phyloP scores from a whole-genome alignment of 2,113 vertebrate species.

The Sceloporus tristichus region DNA sequence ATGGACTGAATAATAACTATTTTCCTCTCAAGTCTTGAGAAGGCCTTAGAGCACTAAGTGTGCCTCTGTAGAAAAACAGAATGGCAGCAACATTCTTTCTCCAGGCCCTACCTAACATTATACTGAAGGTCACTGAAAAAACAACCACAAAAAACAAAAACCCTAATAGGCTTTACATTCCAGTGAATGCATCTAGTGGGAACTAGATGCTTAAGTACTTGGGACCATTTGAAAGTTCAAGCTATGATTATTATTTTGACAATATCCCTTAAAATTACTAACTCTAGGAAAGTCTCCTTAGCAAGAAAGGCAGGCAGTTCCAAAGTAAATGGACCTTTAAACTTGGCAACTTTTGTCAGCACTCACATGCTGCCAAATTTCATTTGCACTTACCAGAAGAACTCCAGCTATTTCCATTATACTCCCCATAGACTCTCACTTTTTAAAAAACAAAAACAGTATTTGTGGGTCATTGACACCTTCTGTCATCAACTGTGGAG shows the following conservation, averaged over 20 bases:
- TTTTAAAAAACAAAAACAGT: slow-evolving; percentile 44
- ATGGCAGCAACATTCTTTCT: slow-evolving; percentile 8
- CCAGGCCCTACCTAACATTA: slow-evolving; percentile 9
- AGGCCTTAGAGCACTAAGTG: slow-evolving; percentile 3
- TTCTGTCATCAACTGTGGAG: slow-evolving; percentile 35
- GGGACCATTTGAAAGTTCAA: slow-evolving; percentile 1
- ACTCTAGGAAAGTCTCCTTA: slow-evolving; percentile 16
- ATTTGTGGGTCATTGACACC: slow-evolving; percentile 23
- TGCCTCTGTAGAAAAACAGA: background rate
- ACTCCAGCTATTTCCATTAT: background rate
- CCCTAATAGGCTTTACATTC: slow-evolving; percentile 9
- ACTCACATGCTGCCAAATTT: slow-evolving; percentile 37
- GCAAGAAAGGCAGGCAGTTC: slow-evolving; percentile 27
- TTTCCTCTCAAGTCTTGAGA: background rate
- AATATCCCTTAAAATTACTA: slow-evolving; percentile 43
- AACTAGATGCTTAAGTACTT: slow-evolving; percentile 31
- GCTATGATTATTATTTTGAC: slow-evolving; percentile 39
- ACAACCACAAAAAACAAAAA: background rate
- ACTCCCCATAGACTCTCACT: slow-evolving; percentile 4
- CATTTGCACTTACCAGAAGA: slow-evolving; percentile 50
- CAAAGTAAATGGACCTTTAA: slow-evolving; percentile 12
- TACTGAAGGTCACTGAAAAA: slow-evolving; percentile 14
- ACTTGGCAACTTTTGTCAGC: slow-evolving; percentile 15
- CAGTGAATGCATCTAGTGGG: background rate
- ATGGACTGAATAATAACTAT: background rate